Evolutionary conservation across 2,113 vertebrate species (phyloP), one percentile per base, ranked within the genome.

Genomic region (Mesembrinibis cayennensis): DNA sequence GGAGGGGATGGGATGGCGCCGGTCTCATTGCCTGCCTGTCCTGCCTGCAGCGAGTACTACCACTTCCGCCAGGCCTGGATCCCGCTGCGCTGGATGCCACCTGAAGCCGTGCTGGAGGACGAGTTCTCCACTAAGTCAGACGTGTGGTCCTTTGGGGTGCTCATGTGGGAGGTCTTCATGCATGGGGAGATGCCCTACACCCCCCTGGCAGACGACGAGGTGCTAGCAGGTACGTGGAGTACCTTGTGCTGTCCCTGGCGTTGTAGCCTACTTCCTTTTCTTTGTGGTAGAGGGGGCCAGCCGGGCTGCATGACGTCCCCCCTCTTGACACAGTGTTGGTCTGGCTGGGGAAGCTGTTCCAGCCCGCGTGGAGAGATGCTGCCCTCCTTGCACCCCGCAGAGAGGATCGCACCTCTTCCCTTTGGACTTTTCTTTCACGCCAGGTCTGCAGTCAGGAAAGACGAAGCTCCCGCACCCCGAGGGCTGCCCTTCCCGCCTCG

Each of bases 81-180:
- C 92, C 99, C 99, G 0, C 97, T 99, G 96, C 99, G 99, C 97
- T 99, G 99, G 99, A 99, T 99, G 97, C 98, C 99, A 1, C 97
- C 99, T 0, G 99, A 99, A 97, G 99, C 99, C 2, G 98, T 99
- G 92, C 98, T 99, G 90, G 99, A 99, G 78, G 98, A 99, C 0
- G 99, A 99, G 94, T 99, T 99, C 98, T 99, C 99, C 97, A 99
- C 99, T 30, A 99, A 99, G 95, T 99, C 99, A 0, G 99, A 99
- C 0, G 98, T 99, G 70, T 99, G 99, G 99, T 99, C 99, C 59
- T 99, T 99, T 0, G 99, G 99, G 7, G 99, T 99, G 72, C 97
- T 99, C 67, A 99, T 99, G 99, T 99, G 99, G 99, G 99, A 99
- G 72, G 99, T 99, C 77, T 99, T 99, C 97, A 99, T 95, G 8